A percentile compares a stretch with the other conserved stretches of the same genome.
phyloP scores from a whole-genome alignment of 2,113 vertebrate genomes.

The Barbus barbus region DNA sequence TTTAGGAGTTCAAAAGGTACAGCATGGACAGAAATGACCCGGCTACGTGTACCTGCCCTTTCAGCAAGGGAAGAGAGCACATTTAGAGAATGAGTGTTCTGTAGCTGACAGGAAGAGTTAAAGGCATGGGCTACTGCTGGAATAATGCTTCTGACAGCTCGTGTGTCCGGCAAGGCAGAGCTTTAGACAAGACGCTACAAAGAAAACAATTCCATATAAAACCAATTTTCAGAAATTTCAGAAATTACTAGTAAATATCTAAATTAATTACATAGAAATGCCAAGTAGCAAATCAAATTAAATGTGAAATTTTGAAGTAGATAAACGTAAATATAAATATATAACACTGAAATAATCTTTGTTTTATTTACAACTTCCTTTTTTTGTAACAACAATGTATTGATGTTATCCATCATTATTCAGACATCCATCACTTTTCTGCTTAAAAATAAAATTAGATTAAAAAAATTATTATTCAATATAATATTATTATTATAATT shows the following conservation, averaged over 20 bases:
- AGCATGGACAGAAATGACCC: background rate
- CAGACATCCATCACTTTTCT: slow-evolving; percentile 18
- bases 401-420: slow-evolving; percentile 54
- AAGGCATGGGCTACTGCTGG: slow-evolving; percentile 47
- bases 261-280: too few relatives aligned
- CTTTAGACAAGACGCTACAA: slow-evolving; percentile 50
- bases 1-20: background rate
- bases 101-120: background rate
- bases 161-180: slow-evolving; percentile 52
- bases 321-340: background rate
- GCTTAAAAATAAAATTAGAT: background rate
- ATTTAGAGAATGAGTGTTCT: background rate
- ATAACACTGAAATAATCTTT: too few relatives aligned
- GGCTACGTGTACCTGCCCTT: background rate
- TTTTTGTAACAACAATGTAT: background rate
- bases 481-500: too few relatives aligned
- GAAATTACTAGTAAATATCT: background rate
- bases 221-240: background rate
- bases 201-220: background rate
- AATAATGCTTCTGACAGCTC: slow-evolving; percentile 66
- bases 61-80: background rate
- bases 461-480: too few relatives aligned
- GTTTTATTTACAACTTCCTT: too few relatives aligned
- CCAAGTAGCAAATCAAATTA: background rate
- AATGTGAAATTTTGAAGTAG: background rate